A percentile compares a stretch with the other conserved stretches of the same genome.
Conservation (phyloP, 2,888 invertebrate species). For the Cantharis rufa region DNA sequence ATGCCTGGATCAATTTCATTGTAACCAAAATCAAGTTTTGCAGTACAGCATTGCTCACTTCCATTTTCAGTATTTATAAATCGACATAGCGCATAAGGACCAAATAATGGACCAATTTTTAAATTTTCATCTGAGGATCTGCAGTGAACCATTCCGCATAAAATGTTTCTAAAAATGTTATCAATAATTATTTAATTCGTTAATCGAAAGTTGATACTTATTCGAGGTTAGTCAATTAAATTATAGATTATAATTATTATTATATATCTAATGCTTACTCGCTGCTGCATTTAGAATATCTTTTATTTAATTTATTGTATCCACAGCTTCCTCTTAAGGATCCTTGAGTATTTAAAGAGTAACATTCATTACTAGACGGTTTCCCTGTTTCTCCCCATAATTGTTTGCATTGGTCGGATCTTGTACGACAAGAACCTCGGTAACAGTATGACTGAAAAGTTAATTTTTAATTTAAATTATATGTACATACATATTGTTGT, state of each 20-base stretch:
- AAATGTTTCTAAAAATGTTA: conserved; percentile 61
- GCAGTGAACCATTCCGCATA: conserved; percentile 95
- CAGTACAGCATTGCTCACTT: conserved; percentile 87
- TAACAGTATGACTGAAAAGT: conserved; percentile 80
- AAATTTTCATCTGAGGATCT: conserved; percentile 90
- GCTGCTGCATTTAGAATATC: conserved; percentile 71
- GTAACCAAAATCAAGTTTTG: conserved; percentile 88
- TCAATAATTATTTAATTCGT: too few species aligned
- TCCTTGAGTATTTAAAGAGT: conserved; percentile 81
- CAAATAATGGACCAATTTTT: conserved; percentile 70
- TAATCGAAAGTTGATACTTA: too few species aligned
- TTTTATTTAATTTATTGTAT: conserved; percentile 74
- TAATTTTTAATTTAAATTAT: too few species aligned
- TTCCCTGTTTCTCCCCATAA: conserved; percentile 93
- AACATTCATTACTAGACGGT: conserved; percentile 83
- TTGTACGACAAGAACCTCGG: conserved; percentile 84
- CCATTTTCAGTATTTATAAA: conserved; percentile 80
- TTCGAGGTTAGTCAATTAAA: too few species aligned
- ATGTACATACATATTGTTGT: not conserved
- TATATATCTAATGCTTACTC: conserved; percentile 70
- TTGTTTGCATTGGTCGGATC: conserved; percentile 87
- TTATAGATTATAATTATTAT: too few species aligned
- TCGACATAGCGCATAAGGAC: conserved; percentile 41
- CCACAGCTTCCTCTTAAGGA: conserved; percentile 92
- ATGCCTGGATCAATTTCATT: conserved; percentile 92